Evolutionary conservation across 2,113 vertebrate species (phyloP).

Genomic region (Tachycineta bicolor): DNA sequence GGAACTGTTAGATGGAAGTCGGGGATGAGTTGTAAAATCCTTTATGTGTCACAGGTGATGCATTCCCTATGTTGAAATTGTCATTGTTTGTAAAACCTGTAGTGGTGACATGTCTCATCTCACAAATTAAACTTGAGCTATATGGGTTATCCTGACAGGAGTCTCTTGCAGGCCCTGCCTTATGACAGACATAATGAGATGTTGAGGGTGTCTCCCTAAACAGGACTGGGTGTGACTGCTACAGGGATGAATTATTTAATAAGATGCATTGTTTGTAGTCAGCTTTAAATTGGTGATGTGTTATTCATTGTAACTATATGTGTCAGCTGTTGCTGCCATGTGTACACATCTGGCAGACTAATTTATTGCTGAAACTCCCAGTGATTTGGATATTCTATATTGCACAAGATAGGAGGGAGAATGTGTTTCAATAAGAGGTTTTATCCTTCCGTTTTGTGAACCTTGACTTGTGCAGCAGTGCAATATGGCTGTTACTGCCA

Average conservation of each 20-base stretch:
- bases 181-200: not conserved
- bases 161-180: slow-evolving; percentile 24
- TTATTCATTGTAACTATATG: not conserved
- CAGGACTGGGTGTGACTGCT: slow-evolving; percentile 8
- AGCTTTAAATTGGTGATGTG: not conserved
- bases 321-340: slow-evolving; percentile 4
- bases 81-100: not conserved
- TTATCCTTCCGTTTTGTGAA: not conserved
- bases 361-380: not conserved
- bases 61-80: not conserved
- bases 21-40: not conserved
- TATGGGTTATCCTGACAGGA: slow-evolving; percentile 10
- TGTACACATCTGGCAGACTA: not conserved
- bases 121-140: not conserved
- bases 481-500: not conserved
- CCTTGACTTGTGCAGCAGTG: not conserved
- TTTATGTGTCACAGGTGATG: slow-evolving; percentile 42
- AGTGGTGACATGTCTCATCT: not conserved
- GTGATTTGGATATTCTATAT: not conserved
- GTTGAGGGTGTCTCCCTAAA: slow-evolving; percentile 24
- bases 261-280: not conserved
- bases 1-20: not conserved
- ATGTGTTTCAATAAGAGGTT: not conserved
- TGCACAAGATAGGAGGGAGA: not conserved
- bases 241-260: not conserved